Percentiles rank a stretch among this genome's conserved stretches.
These are phyloP conservation scores for Halesus radiatus DNA, from an alignment of 1,140 invertebrate species.

Conservation along the genomic window DNA sequence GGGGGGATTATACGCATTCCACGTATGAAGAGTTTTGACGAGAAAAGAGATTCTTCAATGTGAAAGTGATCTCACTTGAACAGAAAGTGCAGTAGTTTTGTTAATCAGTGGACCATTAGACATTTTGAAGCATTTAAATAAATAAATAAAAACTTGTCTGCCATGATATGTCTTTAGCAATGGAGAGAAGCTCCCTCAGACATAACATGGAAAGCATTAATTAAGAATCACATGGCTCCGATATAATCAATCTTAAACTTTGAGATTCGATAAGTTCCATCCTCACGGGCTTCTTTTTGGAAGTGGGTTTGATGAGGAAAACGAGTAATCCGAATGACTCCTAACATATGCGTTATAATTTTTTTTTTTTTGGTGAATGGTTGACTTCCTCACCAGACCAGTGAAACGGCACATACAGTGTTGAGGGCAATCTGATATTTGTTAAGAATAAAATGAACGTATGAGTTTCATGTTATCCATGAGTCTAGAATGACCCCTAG, in stretches of 20 bases:
- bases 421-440: background rate
- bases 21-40: no score
- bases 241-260: conserved; percentile 1
- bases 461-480: background rate
- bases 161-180: background rate
- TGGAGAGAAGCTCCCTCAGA: background rate
- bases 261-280: background rate
- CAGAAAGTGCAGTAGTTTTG: no score
- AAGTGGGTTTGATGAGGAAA: background rate
- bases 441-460: background rate
- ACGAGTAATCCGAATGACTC: background rate
- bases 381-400: background rate
- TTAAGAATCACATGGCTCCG: background rate
- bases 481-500: background rate
- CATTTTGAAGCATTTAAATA: no score
- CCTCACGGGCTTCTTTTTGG: background rate
- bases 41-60: no score
- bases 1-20: no score
- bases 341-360: background rate
- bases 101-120: no score
- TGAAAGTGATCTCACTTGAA: no score
- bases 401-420: background rate
- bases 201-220: background rate
- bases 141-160: no score
- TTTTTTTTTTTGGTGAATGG: background rate